Percentiles rank a stretch among this genome's conserved stretches.
phyloP scores from a whole-genome alignment of 2,113 vertebrate species.

The Urocynchramus pylzowi region DNA sequence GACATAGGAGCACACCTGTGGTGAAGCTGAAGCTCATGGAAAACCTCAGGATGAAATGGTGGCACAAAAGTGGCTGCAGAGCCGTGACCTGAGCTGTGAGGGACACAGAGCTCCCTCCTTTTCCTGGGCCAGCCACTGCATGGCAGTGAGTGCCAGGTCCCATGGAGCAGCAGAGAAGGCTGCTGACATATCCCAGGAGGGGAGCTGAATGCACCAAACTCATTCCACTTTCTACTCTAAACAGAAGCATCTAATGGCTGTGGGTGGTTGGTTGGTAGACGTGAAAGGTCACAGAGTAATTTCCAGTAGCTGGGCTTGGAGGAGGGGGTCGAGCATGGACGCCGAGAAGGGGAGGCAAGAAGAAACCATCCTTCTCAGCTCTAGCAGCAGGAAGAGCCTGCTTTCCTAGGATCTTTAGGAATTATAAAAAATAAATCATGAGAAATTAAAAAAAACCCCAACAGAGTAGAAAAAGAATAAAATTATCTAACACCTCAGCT shows the following conservation, averaged over 20 bases:
- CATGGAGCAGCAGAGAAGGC: background rate
- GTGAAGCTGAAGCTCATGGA: background rate
- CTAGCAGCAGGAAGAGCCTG: slow-evolving; percentile 61
- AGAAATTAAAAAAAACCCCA: slow-evolving; percentile 73
- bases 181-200: slow-evolving; percentile 12
- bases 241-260: slow-evolving; percentile 42
- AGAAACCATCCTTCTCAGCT: slow-evolving; percentile 2
- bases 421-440: slow-evolving; percentile 74
- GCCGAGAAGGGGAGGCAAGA: background rate
- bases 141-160: background rate
- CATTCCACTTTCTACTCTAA: slow-evolving; percentile 49
- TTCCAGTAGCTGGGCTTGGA: slow-evolving; percentile 19
- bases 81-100: background rate
- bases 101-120: background rate
- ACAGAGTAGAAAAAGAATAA: slow-evolving; percentile 78
- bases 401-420: slow-evolving; percentile 70
- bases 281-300: slow-evolving; percentile 70
- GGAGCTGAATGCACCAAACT: slow-evolving; percentile 24
- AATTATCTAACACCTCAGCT: slow-evolving; percentile 79
- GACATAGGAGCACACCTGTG: background rate
- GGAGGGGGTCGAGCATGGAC: background rate
- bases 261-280: slow-evolving; percentile 34
- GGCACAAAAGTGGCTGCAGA: background rate
- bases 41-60: background rate
- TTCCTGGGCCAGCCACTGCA: background rate